Conservation (phyloP, 2,113 vertebrate species). For the Arizona elegans region DNA sequence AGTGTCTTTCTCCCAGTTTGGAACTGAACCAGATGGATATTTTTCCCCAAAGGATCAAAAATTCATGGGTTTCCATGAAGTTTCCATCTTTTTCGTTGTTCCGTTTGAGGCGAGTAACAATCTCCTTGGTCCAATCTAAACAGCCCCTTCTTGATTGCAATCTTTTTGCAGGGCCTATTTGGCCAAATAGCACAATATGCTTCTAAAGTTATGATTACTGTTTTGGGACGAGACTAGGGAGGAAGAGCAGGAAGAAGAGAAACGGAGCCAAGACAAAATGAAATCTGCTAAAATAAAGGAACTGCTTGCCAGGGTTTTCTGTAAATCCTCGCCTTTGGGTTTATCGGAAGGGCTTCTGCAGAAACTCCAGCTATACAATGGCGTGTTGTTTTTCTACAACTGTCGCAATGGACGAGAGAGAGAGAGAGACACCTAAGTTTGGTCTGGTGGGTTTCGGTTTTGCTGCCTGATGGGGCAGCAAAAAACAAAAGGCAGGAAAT, state of each 20-base stretch:
- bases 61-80: no score
- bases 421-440: background rate
- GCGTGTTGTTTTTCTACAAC: background rate
- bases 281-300: slow-evolving; percentile 47
- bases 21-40: no score
- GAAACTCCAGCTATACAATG: slow-evolving; percentile 1
- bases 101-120: no score
- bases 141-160: no score
- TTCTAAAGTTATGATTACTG: slow-evolving; percentile 70
- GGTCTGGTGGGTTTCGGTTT: no score
- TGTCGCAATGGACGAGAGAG: background rate
- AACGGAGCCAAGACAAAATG: slow-evolving; percentile 38
- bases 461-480: no score
- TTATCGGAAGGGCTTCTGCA: slow-evolving; percentile 20
- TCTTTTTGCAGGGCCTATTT: no score
- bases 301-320: slow-evolving; percentile 33
- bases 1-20: no score
- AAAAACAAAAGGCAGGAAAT: no score
- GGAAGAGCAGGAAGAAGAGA: background rate
- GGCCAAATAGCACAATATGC: slow-evolving; percentile 36
- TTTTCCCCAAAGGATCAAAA: background rate
- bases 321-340: slow-evolving; percentile 40
- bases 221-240: slow-evolving; percentile 57
- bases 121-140: no score
- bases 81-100: no score